Conservation (phyloP, 2,113 vertebrate species). For the Psilopsiagon aymara region DNA sequence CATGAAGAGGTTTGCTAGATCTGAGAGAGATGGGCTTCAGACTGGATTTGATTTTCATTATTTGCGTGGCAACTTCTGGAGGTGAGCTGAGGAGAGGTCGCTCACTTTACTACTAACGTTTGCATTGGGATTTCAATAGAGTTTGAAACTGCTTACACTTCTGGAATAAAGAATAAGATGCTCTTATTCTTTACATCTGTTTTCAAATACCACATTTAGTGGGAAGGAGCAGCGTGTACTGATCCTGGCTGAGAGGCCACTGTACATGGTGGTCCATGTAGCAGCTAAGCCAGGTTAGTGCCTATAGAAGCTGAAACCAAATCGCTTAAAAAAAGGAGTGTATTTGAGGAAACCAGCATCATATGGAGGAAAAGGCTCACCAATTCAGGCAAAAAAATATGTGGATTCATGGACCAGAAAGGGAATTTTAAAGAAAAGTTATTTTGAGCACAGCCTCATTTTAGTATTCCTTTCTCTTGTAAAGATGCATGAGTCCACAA, state of each 20-base stretch:
- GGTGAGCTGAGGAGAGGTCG: neutral
- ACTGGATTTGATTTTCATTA: neutral
- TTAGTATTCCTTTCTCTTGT: neutral
- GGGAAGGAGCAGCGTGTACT: neutral
- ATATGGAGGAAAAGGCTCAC: neutral
- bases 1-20: neutral
- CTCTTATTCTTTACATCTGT: neutral
- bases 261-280: neutral
- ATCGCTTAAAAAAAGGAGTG: neutral
- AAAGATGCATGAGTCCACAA: constrained; percentile 1
- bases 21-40: neutral
- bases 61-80: neutral
- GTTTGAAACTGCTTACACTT: neutral
- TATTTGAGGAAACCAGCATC: neutral
- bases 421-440: neutral
- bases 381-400: neutral
- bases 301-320: neutral
- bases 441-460: constrained; percentile 1
- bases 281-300: neutral
- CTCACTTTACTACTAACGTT: neutral
- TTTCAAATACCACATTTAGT: neutral
- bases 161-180: neutral
- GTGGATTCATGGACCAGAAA: neutral
- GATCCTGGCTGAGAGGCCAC: neutral
- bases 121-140: neutral